Percentiles rank a stretch among this genome's conserved stretches.
Evolutionary conservation across 1,140 invertebrate species (phyloP).

Genomic region (Zeugodacus cucurbitae): DNA sequence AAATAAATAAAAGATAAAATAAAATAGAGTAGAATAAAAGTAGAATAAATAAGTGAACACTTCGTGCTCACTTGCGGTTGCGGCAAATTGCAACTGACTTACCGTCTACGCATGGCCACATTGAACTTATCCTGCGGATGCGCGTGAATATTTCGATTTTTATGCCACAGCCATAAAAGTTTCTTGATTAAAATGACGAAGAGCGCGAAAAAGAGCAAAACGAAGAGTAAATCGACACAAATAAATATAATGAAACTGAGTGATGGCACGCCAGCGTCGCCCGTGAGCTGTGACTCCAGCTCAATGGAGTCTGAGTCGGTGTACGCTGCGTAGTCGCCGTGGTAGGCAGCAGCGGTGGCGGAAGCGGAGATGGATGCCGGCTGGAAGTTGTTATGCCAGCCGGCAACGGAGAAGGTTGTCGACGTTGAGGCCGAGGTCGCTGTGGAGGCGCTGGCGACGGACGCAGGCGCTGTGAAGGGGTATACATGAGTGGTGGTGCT

Average conservation of each 20-base stretch:
- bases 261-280: slow-evolving; percentile 48
- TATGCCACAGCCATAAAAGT: slow-evolving; percentile 65
- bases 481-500: background rate
- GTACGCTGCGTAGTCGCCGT: background rate
- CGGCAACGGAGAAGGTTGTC: slow-evolving; percentile 11
- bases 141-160: slow-evolving; percentile 63
- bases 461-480: no score
- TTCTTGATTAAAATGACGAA: slow-evolving; percentile 68
- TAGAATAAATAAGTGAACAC: background rate
- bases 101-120: slow-evolving; percentile 59
- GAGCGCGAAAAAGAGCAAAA: slow-evolving; percentile 62
- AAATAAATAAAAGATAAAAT: background rate
- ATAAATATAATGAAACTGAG: slow-evolving; percentile 63
- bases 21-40: background rate
- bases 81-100: slow-evolving; percentile 40
- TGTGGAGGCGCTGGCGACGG: background rate
- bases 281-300: background rate
- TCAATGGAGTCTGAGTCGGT: background rate
- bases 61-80: background rate
- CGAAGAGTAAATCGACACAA: slow-evolving; percentile 62
- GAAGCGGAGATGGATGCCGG: background rate
- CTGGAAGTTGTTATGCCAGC: slow-evolving; percentile 48
- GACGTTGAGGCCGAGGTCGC: background rate
- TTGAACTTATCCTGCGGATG: slow-evolving; percentile 64
- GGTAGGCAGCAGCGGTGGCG: slow-evolving; percentile 8